These are phyloP conservation scores for Sylvicola cinctus DNA, from an alignment of 2,888 invertebrate genomes.

Conservation along the genomic window DNA sequence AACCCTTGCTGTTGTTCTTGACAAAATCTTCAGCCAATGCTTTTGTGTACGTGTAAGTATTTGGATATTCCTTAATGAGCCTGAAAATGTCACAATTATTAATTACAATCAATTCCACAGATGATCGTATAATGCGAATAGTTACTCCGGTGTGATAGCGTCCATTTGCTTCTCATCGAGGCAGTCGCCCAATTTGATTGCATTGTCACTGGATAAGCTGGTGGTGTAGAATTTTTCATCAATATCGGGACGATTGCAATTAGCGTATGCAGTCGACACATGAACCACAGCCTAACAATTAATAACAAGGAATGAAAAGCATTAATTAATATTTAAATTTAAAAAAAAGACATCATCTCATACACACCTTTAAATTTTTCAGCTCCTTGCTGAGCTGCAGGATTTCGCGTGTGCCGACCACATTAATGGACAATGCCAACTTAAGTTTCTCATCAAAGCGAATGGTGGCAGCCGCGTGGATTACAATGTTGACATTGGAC, in stretches of 20 bases:
- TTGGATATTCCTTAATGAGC: slow-evolving; percentile 30
- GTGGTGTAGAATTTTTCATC: slow-evolving; percentile 24
- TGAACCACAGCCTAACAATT: slow-evolving; percentile 31
- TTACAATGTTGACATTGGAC: slow-evolving; percentile 31
- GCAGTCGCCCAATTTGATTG: slow-evolving; percentile 16
- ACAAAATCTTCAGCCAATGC: slow-evolving; percentile 43
- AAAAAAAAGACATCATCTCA: background rate
- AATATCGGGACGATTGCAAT: slow-evolving; percentile 27
- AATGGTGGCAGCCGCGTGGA: slow-evolving; percentile 87
- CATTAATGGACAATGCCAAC: slow-evolving; percentile 45
- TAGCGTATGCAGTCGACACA: slow-evolving; percentile 47
- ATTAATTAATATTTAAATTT: slow-evolving; percentile 1
- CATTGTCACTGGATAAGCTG: slow-evolving; percentile 17
- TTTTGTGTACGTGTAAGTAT: slow-evolving; percentile 55
- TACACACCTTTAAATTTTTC: slow-evolving; percentile 33
- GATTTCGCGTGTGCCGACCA: slow-evolving; percentile 40
- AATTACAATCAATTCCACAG: background rate
- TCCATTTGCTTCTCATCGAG: slow-evolving; percentile 20
- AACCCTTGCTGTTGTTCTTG: slow-evolving; percentile 28
- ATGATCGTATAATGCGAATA: slow-evolving; percentile 1
- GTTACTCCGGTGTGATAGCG: slow-evolving; percentile 15
- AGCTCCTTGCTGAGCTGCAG: slow-evolving; percentile 41
- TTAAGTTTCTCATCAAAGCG: slow-evolving; percentile 47
- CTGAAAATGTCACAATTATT: slow-evolving; percentile 4
- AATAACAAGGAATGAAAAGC: slow-evolving; percentile 4